A percentile compares a stretch with the other conserved stretches of the same genome.
Evolutionary conservation across 2,113 vertebrate genomes (phyloP).

Genomic region (Pao palembangensis): DNA sequence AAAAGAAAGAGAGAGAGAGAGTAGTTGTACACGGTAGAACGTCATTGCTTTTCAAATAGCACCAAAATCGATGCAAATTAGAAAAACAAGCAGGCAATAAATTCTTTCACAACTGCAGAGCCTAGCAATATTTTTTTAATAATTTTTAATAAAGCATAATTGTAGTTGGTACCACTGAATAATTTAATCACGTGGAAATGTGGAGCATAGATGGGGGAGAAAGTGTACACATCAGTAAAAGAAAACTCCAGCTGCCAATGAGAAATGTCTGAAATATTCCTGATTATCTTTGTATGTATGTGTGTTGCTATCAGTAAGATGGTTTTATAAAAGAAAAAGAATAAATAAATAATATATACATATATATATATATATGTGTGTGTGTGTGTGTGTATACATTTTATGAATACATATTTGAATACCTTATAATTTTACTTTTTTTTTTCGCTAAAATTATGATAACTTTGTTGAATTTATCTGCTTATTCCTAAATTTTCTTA

Average conservation of each 20-base stretch:
- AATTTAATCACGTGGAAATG: slow-evolving; percentile 96
- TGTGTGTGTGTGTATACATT: no score
- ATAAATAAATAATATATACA: no score
- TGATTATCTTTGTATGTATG: slow-evolving; percentile 8
- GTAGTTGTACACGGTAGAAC: slow-evolving; percentile 32
- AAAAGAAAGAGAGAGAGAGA: slow-evolving; percentile 10
- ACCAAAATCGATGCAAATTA: slow-evolving; percentile 99
- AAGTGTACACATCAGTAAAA: slow-evolving; percentile 43
- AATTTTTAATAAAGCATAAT: slow-evolving; percentile 99
- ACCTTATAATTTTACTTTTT: no score
- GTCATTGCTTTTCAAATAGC: slow-evolving; percentile 89
- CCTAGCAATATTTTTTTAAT: slow-evolving; percentile 92
- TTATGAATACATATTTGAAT: no score
- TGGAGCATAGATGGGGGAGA: slow-evolving; percentile 49
- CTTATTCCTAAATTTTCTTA: no score
- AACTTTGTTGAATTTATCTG: no score
- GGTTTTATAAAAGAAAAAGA: neutral
- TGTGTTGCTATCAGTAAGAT: neutral
- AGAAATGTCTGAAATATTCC: neutral
- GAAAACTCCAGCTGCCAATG: neutral
- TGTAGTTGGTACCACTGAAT: slow-evolving; percentile 99
- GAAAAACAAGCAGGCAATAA: slow-evolving; percentile 98
- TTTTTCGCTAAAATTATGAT: no score
- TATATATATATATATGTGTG: no score
- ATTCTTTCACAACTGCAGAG: slow-evolving; percentile 96